Evolutionary conservation across 2,888 invertebrate species (phyloP).

Genomic region (Taenaris catops): DNA sequence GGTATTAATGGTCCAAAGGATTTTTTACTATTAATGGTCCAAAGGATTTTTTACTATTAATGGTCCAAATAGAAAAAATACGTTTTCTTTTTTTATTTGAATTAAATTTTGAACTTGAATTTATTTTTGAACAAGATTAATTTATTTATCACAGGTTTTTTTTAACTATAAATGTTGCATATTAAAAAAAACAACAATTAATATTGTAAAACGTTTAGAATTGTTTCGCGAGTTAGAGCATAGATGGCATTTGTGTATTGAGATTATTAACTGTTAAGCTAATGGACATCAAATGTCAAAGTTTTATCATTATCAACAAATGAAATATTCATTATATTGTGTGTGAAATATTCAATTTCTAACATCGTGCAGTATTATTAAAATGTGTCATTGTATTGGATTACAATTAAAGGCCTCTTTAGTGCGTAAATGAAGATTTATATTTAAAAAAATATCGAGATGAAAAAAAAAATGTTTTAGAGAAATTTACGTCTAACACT

Average conservation of each 20-base stretch:
- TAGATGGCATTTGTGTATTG: constrained; percentile 32
- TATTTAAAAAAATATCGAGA: too few relatives aligned
- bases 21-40: too few relatives aligned
- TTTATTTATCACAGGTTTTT: too few relatives aligned
- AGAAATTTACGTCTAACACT: constrained; percentile 50
- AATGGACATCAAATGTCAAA: constrained; percentile 66
- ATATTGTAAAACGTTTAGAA: too few relatives aligned
- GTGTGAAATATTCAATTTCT: constrained; percentile 32
- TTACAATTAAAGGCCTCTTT: constrained; percentile 41
- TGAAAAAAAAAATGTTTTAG: constrained; percentile 46
- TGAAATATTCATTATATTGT: constrained; percentile 18
- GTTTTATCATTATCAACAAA: constrained; percentile 26
- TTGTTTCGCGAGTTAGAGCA: constrained; percentile 31
- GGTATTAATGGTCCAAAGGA: too few relatives aligned
- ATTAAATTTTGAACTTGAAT: too few relatives aligned
- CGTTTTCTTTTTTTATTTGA: too few relatives aligned
- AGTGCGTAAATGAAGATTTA: constrained; percentile 37
- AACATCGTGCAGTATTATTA: constrained; percentile 56
- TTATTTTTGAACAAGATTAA: too few relatives aligned
- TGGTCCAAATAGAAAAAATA: too few relatives aligned
- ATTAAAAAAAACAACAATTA: too few relatives aligned
- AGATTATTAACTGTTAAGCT: constrained; percentile 65
- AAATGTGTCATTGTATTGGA: constrained; percentile 39
- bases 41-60: too few relatives aligned
- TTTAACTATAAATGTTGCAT: too few relatives aligned